Conservation (phyloP, 2,888 invertebrate species). For the Xylota segnis region DNA sequence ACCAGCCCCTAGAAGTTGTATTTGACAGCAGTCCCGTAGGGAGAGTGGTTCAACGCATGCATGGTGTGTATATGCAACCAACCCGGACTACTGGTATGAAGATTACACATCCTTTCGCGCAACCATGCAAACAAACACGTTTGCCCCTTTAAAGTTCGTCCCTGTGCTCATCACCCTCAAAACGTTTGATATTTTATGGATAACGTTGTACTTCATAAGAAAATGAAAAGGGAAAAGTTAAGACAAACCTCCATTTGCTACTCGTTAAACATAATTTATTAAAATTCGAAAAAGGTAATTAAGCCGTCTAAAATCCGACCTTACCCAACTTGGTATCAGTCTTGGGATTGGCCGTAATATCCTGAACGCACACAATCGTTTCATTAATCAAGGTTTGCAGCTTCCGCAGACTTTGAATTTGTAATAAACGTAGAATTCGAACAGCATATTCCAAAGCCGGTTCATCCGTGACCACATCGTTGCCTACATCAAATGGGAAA, state of each 20-base stretch:
- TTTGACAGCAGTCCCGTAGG: too few relatives aligned
- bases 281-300: conserved; percentile 87
- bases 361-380: conserved; percentile 96
- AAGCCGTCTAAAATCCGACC: conserved; percentile 89
- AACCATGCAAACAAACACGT: too few relatives aligned
- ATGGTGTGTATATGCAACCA: too few relatives aligned
- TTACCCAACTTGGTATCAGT: conserved; percentile 97
- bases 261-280: conserved; percentile 77
- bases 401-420: conserved; percentile 85
- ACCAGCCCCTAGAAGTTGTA: too few relatives aligned
- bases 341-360: conserved; percentile 97
- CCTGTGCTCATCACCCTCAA: too few relatives aligned
- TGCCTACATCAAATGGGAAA: conserved; percentile 88
- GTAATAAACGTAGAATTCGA: conserved; percentile 90
- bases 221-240: too few relatives aligned
- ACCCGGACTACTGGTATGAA: too few relatives aligned
- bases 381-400: conserved; percentile 98
- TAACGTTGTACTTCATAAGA: too few relatives aligned
- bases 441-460: conserved; percentile 89
- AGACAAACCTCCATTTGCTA: neutral
- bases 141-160: too few relatives aligned
- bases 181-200: too few relatives aligned
- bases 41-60: too few relatives aligned
- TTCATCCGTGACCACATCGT: conserved; percentile 89
- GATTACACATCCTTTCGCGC: too few relatives aligned